These are phyloP conservation scores for Chymomyza procnemis DNA, from an alignment of 2,888 invertebrate species.

Conservation along the genomic window DNA sequence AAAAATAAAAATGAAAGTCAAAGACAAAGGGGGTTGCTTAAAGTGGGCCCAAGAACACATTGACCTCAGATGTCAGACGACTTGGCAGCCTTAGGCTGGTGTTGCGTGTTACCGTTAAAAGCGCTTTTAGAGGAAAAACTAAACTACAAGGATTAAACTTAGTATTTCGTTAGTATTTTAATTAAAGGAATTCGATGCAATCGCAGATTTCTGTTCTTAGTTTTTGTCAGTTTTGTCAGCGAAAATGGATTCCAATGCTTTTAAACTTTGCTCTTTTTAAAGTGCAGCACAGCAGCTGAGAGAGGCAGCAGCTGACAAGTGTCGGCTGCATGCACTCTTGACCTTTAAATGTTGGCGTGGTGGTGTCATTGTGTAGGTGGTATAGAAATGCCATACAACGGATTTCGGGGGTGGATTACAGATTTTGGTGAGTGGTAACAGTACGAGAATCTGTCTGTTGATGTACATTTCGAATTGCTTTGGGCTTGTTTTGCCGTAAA, in stretches of 20 bases:
- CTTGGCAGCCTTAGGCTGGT: slow-evolving; percentile 33
- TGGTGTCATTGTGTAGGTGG: background rate
- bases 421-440: background rate
- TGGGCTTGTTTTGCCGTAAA: background rate
- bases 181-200: no score
- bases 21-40: slow-evolving; percentile 28
- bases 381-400: background rate
- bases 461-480: background rate
- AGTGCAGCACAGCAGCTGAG: slow-evolving; percentile 11
- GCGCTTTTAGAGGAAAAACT: no score
- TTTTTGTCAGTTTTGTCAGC: background rate
- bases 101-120: background rate
- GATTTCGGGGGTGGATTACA: background rate
- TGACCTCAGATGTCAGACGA: slow-evolving; percentile 49
- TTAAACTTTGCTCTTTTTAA: slow-evolving; percentile 70
- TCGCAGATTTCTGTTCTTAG: background rate
- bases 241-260: slow-evolving; percentile 60
- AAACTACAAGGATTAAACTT: no score
- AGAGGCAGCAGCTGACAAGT: background rate
- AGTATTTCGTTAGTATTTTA: background rate
- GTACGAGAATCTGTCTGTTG: background rate
- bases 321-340: slow-evolving; percentile 68
- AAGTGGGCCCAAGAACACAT: slow-evolving; percentile 56
- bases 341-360: slow-evolving; percentile 63
- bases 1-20: slow-evolving; percentile 50